phyloP scores from a whole-genome alignment of 2,888 invertebrate genomes.

The Pogonocherus hispidulus region DNA sequence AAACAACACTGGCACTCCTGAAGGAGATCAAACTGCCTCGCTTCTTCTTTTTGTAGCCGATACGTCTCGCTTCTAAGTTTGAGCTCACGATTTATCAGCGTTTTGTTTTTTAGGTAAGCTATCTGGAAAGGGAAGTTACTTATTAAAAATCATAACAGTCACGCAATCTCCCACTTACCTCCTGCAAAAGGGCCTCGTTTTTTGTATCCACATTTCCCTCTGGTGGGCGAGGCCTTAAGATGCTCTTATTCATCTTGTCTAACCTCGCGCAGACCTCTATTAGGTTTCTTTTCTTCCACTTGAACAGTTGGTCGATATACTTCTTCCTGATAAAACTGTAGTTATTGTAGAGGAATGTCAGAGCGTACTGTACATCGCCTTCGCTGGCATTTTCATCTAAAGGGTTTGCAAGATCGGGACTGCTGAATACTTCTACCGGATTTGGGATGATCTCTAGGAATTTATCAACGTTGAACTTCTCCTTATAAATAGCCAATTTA shows the following conservation, averaged over 20 bases:
- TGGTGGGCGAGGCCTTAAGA: constrained; percentile 43
- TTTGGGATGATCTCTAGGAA: constrained; percentile 60
- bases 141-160: neutral
- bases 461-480: constrained; percentile 54
- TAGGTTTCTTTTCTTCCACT: constrained; percentile 55
- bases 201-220: constrained; percentile 43
- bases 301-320: constrained; percentile 58
- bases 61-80: constrained; percentile 60
- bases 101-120: constrained; percentile 61
- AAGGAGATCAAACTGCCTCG: constrained; percentile 61
- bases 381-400: constrained; percentile 48
- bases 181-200: constrained; percentile 61
- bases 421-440: constrained; percentile 55
- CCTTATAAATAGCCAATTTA: constrained; percentile 52
- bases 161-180: constrained; percentile 51
- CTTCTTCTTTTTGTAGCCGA: constrained; percentile 59
- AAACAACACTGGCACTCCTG: constrained; percentile 72
- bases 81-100: constrained; percentile 59
- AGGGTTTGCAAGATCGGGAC: constrained; percentile 50
- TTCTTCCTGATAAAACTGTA: constrained; percentile 56
- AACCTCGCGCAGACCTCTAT: constrained; percentile 55
- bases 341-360: constrained; percentile 58
- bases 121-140: constrained; percentile 51
- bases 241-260: constrained; percentile 52
- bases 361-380: constrained; percentile 53